Percentiles rank a stretch among this genome's conserved stretches.
Evolutionary conservation across 2,113 vertebrate species (phyloP).

Genomic region (Tringa solitaria): DNA sequence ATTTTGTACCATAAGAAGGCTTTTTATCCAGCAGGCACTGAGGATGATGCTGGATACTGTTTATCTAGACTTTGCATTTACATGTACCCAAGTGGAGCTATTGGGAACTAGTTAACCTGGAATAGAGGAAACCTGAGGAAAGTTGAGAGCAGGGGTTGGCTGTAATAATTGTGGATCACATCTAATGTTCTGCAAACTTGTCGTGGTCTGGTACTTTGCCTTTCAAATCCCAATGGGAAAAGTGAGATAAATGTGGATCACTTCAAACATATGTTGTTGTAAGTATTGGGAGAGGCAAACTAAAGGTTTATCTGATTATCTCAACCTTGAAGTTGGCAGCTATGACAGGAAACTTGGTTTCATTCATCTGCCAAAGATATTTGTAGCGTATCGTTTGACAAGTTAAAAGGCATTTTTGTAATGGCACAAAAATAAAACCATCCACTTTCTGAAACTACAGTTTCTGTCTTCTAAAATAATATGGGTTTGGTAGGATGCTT

Average conservation of each 20-base stretch:
- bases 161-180: neutral
- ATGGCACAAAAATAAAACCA: constrained; percentile 56
- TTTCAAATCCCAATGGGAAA: constrained; percentile 30
- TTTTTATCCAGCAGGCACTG: neutral
- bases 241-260: neutral
- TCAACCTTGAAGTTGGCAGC: constrained; percentile 61
- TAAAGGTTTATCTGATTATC: constrained; percentile 60
- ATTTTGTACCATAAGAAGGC: neutral
- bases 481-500: neutral
- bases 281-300: constrained; percentile 29
- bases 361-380: constrained; percentile 49
- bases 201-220: neutral
- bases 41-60: neutral
- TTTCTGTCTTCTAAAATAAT: constrained; percentile 2
- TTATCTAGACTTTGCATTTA: neutral
- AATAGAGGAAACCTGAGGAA: neutral
- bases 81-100: neutral
- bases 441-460: constrained; percentile 7
- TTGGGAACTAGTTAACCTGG: neutral
- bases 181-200: neutral
- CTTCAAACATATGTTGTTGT: constrained; percentile 30
- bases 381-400: constrained; percentile 38
- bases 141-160: neutral
- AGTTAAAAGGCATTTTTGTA: constrained; percentile 55
- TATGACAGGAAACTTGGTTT: constrained; percentile 51